Conservation (phyloP, 2,797 vertebrate species). For the Alcedo atthis region DNA sequence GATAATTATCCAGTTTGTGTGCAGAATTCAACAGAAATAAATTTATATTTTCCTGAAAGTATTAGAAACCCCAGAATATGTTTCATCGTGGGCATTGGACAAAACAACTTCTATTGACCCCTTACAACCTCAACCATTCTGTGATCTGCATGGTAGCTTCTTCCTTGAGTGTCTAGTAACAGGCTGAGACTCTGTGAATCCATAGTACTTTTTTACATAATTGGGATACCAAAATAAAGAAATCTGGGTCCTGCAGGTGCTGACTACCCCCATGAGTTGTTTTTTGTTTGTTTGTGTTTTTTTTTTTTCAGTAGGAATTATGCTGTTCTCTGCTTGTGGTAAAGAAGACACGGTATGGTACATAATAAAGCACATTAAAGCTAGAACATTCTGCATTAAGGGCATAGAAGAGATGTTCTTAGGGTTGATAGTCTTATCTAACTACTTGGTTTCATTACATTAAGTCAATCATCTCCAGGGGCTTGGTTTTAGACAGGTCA, state of each 20-base stretch:
- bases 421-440: neutral
- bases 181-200: neutral
- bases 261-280: neutral
- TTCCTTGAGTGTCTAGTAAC: neutral
- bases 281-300: neutral
- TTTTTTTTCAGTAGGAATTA: neutral
- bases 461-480: neutral
- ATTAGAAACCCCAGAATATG: neutral
- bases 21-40: neutral
- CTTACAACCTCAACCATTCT: neutral
- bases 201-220: neutral
- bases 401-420: neutral
- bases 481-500: neutral
- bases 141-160: neutral
- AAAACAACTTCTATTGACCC: neutral
- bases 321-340: neutral
- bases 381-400: neutral
- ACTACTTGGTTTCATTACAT: neutral
- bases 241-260: neutral
- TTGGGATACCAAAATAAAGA: neutral
- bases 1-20: neutral
- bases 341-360: neutral
- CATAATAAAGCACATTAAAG: neutral
- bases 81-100: neutral
- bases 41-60: neutral